phyloP scores from a whole-genome alignment of 2,797 vertebrate genomes.

The Champsocephalus esox region DNA sequence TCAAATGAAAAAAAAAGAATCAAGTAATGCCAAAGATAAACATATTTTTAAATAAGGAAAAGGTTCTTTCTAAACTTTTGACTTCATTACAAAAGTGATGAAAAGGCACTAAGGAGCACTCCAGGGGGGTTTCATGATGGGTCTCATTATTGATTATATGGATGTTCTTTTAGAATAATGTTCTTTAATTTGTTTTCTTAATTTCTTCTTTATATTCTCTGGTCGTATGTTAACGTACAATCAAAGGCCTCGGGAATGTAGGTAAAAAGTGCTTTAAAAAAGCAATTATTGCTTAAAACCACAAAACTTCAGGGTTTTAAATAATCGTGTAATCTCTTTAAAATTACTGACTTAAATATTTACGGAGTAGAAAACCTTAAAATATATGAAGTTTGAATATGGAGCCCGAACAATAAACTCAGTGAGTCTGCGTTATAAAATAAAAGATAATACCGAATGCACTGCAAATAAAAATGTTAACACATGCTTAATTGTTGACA shows the following conservation, averaged over 20 bases:
- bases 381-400: not conserved
- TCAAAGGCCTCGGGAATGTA: conserved; percentile 12
- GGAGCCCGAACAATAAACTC: not conserved
- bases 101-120: conserved; percentile 23
- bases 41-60: not conserved
- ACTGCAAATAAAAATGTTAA: conserved; percentile 10
- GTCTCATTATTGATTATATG: not conserved
- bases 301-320: conserved; percentile 12
- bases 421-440: not conserved
- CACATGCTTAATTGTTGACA: conserved; percentile 14
- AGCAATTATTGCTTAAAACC: conserved; percentile 10
- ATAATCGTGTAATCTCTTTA: not conserved
- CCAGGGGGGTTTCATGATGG: not conserved
- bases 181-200: not conserved
- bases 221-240: not conserved
- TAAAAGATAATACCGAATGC: not conserved
- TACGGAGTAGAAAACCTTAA: not conserved
- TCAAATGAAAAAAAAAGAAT: not conserved
- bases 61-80: not conserved
- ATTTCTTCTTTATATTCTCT: not conserved
- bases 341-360: conserved; percentile 10
- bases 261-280: not conserved
- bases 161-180: not conserved
- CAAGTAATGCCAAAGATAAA: not conserved
- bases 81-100: conserved; percentile 1